Conservation (phyloP, 2,888 invertebrate species). For the Brenthis hecate region DNA sequence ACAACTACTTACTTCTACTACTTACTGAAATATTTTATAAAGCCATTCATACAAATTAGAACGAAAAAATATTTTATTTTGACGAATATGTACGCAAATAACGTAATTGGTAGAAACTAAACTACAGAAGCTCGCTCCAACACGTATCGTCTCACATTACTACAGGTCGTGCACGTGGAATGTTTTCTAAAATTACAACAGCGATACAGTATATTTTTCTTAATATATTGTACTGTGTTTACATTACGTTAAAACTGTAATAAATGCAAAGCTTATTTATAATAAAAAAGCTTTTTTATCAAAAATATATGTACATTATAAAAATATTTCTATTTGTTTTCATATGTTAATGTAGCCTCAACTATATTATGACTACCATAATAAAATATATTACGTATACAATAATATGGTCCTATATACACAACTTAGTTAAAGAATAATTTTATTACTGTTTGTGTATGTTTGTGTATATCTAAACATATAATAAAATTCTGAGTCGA, state of each 20-base stretch:
- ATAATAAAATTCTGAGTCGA: too few species aligned
- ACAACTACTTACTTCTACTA: too few species aligned
- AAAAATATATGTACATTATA: neutral
- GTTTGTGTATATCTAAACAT: too few species aligned
- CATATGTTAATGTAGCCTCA: too few species aligned
- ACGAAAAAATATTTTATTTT: too few species aligned
- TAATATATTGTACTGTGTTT: constrained; percentile 9
- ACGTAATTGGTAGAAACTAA: constrained; percentile 2
- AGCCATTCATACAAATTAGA: too few species aligned
- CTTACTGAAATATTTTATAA: too few species aligned
- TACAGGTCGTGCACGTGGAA: neutral
- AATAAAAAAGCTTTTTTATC: constrained; percentile 4
- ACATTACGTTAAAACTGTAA: neutral
- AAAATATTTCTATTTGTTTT: constrained; percentile 10
- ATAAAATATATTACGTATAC: too few species aligned
- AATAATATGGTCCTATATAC: too few species aligned
- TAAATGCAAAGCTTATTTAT: constrained; percentile 2
- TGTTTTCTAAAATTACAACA: constrained; percentile 13
- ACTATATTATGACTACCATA: too few species aligned
- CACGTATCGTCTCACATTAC: constrained; percentile 17
- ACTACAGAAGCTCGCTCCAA: constrained; percentile 4
- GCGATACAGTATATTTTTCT: neutral
- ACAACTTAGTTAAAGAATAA: too few species aligned
- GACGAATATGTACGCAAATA: neutral
- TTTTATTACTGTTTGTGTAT: too few species aligned